Base-by-base conservation (phyloP, 2,113 vertebrate genomes). In the Protomyctophum bolini region DNA sequence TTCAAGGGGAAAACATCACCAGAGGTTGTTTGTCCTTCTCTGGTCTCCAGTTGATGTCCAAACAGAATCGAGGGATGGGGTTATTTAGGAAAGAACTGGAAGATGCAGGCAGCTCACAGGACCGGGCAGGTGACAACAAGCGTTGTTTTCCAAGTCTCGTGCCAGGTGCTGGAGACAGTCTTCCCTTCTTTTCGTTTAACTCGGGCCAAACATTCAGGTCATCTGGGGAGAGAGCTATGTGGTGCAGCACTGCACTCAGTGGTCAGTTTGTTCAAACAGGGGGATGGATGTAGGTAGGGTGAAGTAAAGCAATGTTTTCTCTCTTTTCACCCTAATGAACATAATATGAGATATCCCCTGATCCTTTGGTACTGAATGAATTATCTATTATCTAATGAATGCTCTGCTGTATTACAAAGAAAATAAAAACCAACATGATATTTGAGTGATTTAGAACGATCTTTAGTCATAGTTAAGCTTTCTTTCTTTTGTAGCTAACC, bases 191-290 rank as follows among this genome's bases (percentile, higher is more conserved):
- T 63, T 54, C 3, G 33, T 41, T 15, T 56, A 8, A 33, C 62
- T 0, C 12, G 0, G 46, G 12, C 50, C 10, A 4, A 63, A 68
- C 8, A 15, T 62, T 55, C 28, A 12, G 50, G 61, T 71, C 41
- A 61, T 68, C 66, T 57, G n/a, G 29, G 21, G 15, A 64, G 50
- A 70, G 12, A 9, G 8, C 7, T 45, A 46, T 52, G 63, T 58
- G 50, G 33, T 71, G 21, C 14, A 28, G 21, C 51, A 54, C 51
- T n/a, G 51, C 51, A n/a, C 51, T 54, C 51, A 54, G 51, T 54
- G 51, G 51, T 54, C 10, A 54, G 51, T 11, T 54, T n/a, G 10
- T 54, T n/a, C 51, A 54, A 54, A 54, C 58, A 14, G 14, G 3
- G 0, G 49, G 1, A 2, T 21, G 8, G 21, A 21, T 21, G 21